Conservation (phyloP, 2,113 vertebrate species). For the Thermophis baileyi region DNA sequence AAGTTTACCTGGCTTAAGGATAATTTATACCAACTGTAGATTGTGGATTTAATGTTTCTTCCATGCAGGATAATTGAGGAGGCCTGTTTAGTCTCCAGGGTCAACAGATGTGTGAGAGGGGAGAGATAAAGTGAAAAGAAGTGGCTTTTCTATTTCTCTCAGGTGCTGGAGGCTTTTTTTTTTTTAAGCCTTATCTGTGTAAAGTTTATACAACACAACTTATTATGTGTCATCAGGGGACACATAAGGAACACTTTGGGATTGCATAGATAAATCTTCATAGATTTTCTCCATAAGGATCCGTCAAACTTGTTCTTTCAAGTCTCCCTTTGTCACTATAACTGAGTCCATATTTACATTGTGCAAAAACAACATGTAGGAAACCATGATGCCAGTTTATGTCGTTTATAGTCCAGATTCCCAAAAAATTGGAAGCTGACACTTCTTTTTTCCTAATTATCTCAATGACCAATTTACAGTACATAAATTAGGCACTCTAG, state of each 20-base stretch:
- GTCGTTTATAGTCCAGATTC: background rate
- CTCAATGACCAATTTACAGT: background rate
- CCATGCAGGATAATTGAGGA: background rate
- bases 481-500: background rate
- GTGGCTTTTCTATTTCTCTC: background rate
- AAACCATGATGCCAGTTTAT: background rate
- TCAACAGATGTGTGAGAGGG: background rate
- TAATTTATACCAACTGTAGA: background rate
- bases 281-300: background rate
- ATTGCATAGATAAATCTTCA: background rate
- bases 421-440: background rate
- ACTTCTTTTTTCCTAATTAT: background rate
- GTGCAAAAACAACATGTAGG: background rate
- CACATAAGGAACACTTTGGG: background rate
- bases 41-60: background rate
- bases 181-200: background rate
- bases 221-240: background rate
- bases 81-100: background rate
- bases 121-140: background rate
- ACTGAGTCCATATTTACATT: background rate
- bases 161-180: background rate
- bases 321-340: background rate
- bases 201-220: background rate
- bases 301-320: background rate
- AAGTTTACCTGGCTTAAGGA: background rate